phyloP scores from a whole-genome alignment of 2,797 vertebrate species.

The Triplophysa bombifrons region DNA sequence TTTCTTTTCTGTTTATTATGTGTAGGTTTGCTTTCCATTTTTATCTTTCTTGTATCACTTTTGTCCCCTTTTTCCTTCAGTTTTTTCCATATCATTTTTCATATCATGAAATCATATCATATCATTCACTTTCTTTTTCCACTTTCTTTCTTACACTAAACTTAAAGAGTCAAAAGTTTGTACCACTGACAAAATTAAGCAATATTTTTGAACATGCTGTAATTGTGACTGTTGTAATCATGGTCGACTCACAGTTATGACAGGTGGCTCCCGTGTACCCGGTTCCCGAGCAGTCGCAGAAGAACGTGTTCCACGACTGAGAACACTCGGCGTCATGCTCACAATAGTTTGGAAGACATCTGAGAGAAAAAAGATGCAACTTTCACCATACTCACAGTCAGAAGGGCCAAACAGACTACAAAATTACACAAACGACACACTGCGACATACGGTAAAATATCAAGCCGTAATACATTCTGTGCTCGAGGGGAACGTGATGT shows the following conservation, averaged over 20 bases:
- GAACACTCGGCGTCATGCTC: constrained; percentile 87
- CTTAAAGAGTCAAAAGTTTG: not conserved
- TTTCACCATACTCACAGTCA: not conserved
- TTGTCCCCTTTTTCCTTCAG: no score
- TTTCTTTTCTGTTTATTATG: no score
- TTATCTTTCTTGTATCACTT: no score
- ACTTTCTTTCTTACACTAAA: no score
- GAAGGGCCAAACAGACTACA: not conserved
- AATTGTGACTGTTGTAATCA: not conserved
- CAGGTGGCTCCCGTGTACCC: constrained; percentile 87
- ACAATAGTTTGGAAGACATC: constrained; percentile 89
- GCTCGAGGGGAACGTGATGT: not conserved
- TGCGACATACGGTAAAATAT: constrained; percentile 18
- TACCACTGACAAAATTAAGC: not conserved
- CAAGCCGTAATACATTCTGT: constrained; percentile 5
- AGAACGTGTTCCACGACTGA: constrained; percentile 87
- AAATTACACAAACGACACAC: constrained; percentile 19
- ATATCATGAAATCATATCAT: no score
- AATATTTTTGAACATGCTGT: not conserved
- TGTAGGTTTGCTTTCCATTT: no score
- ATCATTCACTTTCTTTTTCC: no score
- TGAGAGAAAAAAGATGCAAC: constrained; percentile 59
- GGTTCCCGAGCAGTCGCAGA: constrained; percentile 85
- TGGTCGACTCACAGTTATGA: constrained; percentile 86
- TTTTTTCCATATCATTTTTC: no score